Evolutionary conservation across 2,888 invertebrate species (phyloP).

Genomic region (Timema podura): DNA sequence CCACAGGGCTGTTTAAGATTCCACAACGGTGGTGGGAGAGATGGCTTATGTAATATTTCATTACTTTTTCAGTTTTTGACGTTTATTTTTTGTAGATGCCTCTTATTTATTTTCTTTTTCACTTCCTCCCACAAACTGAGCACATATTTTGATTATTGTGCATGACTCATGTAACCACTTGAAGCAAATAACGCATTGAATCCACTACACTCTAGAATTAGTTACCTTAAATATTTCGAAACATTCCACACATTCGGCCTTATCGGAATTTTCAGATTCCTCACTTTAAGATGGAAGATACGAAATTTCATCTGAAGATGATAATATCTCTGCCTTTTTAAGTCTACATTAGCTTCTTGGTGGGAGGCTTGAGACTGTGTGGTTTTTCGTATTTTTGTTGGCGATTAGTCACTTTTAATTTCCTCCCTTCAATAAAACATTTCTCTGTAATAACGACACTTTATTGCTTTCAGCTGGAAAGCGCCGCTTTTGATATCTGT

Average conservation of each 20-base stretch:
- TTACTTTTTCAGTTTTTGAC: slow-evolving; percentile 5
- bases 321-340: neutral
- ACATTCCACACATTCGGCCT: slow-evolving; percentile 12
- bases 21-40: slow-evolving; percentile 7
- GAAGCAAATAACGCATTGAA: slow-evolving; percentile 8
- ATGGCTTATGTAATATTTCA: slow-evolving; percentile 5
- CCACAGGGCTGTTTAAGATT: slow-evolving; percentile 3
- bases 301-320: slow-evolving; percentile 11
- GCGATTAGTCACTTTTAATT: neutral
- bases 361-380: neutral
- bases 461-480: slow-evolving; percentile 4
- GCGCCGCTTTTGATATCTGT: neutral
- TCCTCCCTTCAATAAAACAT: neutral
- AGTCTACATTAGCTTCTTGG: neutral
- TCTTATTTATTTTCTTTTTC: neutral
- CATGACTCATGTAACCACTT: slow-evolving; percentile 15
- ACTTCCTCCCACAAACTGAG: neutral
- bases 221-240: slow-evolving; percentile 12
- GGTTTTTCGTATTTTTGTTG: neutral
- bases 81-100: too few relatives aligned
- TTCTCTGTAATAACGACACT: slow-evolving; percentile 5
- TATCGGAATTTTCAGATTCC: slow-evolving; percentile 4
- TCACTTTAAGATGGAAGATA: neutral
- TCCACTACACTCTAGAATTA: slow-evolving; percentile 15
- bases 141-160: neutral